These are phyloP conservation scores for Leptinotarsa lineolata DNA, from an alignment of 1,140 invertebrate genomes.

Conservation along the genomic window DNA sequence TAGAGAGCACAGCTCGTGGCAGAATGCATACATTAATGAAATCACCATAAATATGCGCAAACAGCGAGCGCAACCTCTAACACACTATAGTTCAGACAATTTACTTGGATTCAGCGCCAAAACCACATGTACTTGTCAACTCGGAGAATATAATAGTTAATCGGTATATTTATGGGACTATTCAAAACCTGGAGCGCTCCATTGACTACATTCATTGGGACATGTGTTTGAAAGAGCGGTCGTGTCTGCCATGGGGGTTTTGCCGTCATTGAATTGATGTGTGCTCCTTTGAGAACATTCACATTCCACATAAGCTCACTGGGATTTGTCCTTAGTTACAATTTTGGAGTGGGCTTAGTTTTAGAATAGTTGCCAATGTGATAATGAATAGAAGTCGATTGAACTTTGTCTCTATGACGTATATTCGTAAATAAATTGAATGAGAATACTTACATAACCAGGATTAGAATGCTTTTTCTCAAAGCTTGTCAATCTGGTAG, in stretches of 20 bases:
- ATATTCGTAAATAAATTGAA: no score
- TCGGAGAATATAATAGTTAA: constrained; percentile 17
- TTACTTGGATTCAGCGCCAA: constrained; percentile 25
- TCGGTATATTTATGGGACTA: constrained; percentile 18
- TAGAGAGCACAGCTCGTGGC: not conserved
- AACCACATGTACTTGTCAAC: constrained; percentile 25
- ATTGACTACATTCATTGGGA: not conserved
- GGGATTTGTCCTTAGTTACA: no score
- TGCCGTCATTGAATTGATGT: not conserved
- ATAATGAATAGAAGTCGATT: no score
- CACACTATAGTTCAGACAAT: constrained; percentile 22
- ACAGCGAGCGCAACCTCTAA: constrained; percentile 14
- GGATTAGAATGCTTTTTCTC: no score
- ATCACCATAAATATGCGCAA: constrained; percentile 23
- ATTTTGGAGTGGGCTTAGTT: no score
- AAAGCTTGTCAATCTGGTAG: no score
- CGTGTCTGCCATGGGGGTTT: not conserved
- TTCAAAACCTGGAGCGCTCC: constrained; percentile 3
- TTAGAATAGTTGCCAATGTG: no score
- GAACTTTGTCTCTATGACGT: no score
- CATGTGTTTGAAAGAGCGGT: not conserved
- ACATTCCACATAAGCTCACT: no score
- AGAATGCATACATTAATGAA: constrained; percentile 25
- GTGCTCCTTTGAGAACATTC: no score
- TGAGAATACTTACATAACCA: no score